Evolutionary conservation across 2,888 invertebrate species (phyloP).

Genomic region (Lordiphosa andalusiaca): DNA sequence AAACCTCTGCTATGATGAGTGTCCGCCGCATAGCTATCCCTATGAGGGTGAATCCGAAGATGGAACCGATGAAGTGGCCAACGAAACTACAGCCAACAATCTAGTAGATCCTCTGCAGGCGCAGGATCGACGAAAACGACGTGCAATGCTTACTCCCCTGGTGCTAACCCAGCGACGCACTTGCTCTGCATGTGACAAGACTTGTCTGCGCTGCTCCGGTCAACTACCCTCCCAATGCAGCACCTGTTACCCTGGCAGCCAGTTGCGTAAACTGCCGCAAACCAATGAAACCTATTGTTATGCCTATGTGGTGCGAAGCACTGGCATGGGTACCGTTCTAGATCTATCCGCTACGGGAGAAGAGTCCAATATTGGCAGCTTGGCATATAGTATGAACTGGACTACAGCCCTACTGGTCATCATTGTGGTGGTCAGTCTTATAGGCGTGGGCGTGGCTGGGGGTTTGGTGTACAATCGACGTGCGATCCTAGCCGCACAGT

Average conservation of each 20-base stretch:
- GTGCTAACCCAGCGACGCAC: constrained; percentile 29
- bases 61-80: constrained; percentile 14
- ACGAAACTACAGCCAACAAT: constrained; percentile 4
- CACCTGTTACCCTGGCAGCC: constrained; percentile 74
- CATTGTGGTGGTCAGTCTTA: constrained; percentile 36
- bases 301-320: constrained; percentile 75
- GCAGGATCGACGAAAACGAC: constrained; percentile 57
- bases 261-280: constrained; percentile 55
- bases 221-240: constrained; percentile 76
- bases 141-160: constrained; percentile 17
- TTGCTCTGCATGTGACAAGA: constrained; percentile 74
- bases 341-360: constrained; percentile 35
- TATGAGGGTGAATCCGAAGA: constrained; percentile 24
- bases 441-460: constrained; percentile 33
- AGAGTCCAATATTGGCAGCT: constrained; percentile 10
- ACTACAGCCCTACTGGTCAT: constrained; percentile 60
- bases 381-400: constrained; percentile 41
- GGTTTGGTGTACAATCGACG: constrained; percentile 40
- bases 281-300: constrained; percentile 77
- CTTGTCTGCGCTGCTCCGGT: constrained; percentile 77
- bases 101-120: constrained; percentile 63
- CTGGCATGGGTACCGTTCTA: constrained; percentile 58
- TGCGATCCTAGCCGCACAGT: constrained; percentile 11
- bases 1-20: constrained; percentile 77
- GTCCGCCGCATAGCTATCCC: constrained; percentile 73